phyloP scores from a whole-genome alignment of 2,888 invertebrate genomes.

The Heteropelma amictum region DNA sequence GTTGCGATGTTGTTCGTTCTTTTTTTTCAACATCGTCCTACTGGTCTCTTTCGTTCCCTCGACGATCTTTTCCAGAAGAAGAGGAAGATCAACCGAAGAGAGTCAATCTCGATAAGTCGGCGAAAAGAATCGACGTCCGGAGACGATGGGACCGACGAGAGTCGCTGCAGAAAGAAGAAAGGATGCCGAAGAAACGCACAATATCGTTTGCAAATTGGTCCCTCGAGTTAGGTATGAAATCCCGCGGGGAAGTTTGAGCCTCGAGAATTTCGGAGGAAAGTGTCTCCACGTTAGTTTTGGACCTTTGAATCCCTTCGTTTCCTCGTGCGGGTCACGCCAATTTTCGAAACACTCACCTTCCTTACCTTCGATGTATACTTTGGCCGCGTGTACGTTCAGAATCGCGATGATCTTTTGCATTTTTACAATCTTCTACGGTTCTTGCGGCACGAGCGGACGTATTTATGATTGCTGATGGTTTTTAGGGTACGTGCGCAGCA shows the following conservation, averaged over 20 bases:
- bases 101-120: background rate
- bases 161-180: background rate
- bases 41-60: constrained; percentile 1
- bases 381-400: constrained; percentile 36
- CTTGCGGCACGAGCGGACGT: constrained; percentile 52
- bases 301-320: constrained; percentile 40
- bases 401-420: constrained; percentile 40
- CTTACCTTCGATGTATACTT: too few species aligned
- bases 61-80: background rate
- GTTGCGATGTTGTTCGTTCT: too few species aligned
- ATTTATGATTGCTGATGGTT: constrained; percentile 63
- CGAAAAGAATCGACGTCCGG: background rate
- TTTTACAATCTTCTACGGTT: constrained; percentile 16
- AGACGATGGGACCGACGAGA: background rate
- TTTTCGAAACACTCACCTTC: constrained; percentile 62
- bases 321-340: constrained; percentile 63
- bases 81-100: background rate
- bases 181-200: background rate
- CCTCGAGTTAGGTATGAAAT: constrained; percentile 12
- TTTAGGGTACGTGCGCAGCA: constrained; percentile 7
- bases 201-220: constrained; percentile 53
- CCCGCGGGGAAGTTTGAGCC: constrained; percentile 26
- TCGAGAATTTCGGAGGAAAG: too few species aligned
- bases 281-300: background rate
- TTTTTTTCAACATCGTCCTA: constrained; percentile 14